phyloP scores from a whole-genome alignment of 2,797 vertebrate species.

The Acanthurus lineatus region DNA sequence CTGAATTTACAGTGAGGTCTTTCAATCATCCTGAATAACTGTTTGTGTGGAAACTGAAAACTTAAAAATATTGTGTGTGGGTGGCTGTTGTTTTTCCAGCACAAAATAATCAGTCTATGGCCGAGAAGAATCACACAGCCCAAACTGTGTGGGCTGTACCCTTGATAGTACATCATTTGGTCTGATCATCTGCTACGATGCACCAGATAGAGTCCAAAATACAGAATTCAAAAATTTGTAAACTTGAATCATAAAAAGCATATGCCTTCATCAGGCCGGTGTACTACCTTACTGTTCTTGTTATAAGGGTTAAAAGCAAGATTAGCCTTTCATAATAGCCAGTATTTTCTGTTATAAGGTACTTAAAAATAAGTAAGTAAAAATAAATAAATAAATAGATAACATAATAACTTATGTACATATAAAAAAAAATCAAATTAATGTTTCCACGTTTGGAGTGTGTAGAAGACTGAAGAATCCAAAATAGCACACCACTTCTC shows the following conservation, averaged over 20 bases:
- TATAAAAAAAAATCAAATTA: no score
- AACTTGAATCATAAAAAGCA: not conserved
- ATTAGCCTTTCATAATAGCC: not conserved
- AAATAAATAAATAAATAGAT: no score
- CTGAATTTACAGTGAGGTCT: not conserved
- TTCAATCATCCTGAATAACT: not conserved
- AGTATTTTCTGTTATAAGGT: not conserved
- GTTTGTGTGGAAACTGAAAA: not conserved
- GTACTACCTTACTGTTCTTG: not conserved
- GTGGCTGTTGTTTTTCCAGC: conserved; percentile 14
- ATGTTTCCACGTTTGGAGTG: not conserved
- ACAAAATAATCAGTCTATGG: not conserved
- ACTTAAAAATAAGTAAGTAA: no score
- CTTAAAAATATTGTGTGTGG: not conserved
- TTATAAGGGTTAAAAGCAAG: not conserved
- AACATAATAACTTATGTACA: no score
- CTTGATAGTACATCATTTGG: not conserved
- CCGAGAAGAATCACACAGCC: not conserved
- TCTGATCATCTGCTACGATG: conserved; percentile 13
- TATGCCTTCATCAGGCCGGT: not conserved
- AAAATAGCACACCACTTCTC: no score
- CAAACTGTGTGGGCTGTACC: not conserved
- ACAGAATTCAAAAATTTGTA: not conserved
- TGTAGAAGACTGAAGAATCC: not conserved
- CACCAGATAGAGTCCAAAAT: conserved; percentile 11